These are phyloP conservation scores for Brassicogethes aeneus DNA, from an alignment of 2,888 invertebrate genomes.

Conservation along the genomic window DNA sequence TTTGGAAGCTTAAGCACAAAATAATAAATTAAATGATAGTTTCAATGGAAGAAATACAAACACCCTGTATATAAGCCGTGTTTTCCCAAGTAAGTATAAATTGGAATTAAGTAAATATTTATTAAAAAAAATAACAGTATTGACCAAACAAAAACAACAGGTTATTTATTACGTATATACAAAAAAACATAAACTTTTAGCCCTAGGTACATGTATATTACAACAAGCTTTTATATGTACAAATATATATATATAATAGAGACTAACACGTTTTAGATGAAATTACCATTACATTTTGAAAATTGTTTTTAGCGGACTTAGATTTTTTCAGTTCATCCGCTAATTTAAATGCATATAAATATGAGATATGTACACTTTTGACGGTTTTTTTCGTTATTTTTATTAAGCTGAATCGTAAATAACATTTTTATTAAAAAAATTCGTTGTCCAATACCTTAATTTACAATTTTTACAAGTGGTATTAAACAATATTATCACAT, in stretches of 20 bases:
- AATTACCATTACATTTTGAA: not conserved
- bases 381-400: not conserved
- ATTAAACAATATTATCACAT: constrained; percentile 3
- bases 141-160: too few species aligned
- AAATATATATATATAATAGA: constrained; percentile 18
- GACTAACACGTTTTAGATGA: not conserved
- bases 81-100: too few species aligned
- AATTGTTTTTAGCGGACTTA: not conserved
- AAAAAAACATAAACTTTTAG: constrained; percentile 8
- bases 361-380: not conserved
- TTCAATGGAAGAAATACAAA: too few species aligned
- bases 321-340: not conserved
- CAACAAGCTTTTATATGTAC: constrained; percentile 21
- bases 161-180: too few species aligned
- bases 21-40: too few species aligned
- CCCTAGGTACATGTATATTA: constrained; percentile 23
- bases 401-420: not conserved
- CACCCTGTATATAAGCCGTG: too few species aligned
- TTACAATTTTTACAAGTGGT: constrained; percentile 2
- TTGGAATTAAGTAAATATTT: too few species aligned
- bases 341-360: too few species aligned
- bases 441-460: constrained; percentile 3
- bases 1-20: too few species aligned
- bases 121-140: too few species aligned
- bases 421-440: not conserved